Evolutionary conservation across 2,888 invertebrate genomes (phyloP), one percentile per base, ranked within the genome.

Genomic region (Phoronis australis): DNA sequence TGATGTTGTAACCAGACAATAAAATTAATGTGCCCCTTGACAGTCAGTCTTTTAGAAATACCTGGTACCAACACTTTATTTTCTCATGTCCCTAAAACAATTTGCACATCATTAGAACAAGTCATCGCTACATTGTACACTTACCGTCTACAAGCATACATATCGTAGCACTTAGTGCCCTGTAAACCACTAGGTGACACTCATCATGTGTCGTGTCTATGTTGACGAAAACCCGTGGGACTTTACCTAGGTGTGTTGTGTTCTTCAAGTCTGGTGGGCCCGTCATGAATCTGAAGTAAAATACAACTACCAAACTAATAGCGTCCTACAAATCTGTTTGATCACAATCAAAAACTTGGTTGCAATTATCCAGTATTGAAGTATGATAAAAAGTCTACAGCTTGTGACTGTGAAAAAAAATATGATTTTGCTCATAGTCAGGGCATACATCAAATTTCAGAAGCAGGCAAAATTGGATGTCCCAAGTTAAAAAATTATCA

Each of bases 91-190:
- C n/a, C n/a, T n/a, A n/a, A n/a, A n/a, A n/a, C n/a, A n/a, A n/a
- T n/a, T n/a, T n/a, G n/a, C n/a, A n/a, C n/a, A n/a, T n/a, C n/a
- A n/a, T n/a, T n/a, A n/a, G n/a, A n/a, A n/a, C n/a, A n/a, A n/a
- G n/a, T n/a, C n/a, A n/a, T n/a, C n/a, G n/a, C n/a, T n/a, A n/a
- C 18, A 45, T 9, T 31, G 37, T 12, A 26, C 4, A 55, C 68
- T 79, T 77, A 90, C 91, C 86, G 75, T 88, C 85, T 51, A 91
- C 81, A 66, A 92, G 87, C 48, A 94, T 82, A 71, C 90, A 90
- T 31, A 94, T 80, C 24, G 91, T 89, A 4, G 91, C 88, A 79
- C 88, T 90, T 41, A 90, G 77, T 4, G 88, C 86, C 58, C 90
- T 83, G 73, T 95, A 95, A 23, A 91, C 86, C 20, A 94, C 80